phyloP scores from a whole-genome alignment of 35 echinoderm and acorn worm genomes.

The Chiridota heheva region DNA sequence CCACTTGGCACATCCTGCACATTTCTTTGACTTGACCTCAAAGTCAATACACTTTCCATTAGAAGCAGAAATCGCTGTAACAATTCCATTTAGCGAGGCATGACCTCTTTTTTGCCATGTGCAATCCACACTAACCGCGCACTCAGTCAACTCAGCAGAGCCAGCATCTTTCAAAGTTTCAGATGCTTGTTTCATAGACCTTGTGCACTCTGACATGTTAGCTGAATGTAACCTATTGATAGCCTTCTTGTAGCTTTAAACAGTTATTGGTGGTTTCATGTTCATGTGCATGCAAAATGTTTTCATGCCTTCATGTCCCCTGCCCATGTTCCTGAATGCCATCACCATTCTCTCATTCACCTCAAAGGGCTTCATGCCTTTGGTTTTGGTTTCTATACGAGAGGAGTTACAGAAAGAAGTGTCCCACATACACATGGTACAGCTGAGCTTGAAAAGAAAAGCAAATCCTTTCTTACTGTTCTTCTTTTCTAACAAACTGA shows the following conservation, averaged over 20 bases:
- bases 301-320: slow-evolving; percentile 5
- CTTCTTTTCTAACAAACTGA: slow-evolving; percentile 6
- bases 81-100: slow-evolving; percentile 28
- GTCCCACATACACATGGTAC: neutral
- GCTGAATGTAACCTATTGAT: neutral
- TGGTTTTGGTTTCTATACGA: neutral
- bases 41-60: slow-evolving; percentile 20
- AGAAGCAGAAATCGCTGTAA: slow-evolving; percentile 16
- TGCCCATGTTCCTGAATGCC: slow-evolving; percentile 10
- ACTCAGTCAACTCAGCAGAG: too few relatives aligned
- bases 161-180: neutral
- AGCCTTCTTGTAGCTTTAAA: neutral
- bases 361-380: neutral
- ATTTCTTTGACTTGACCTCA: slow-evolving; percentile 27
- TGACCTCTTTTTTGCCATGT: slow-evolving; percentile 26
- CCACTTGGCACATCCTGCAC: neutral
- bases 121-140: neutral
- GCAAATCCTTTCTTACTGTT: neutral
- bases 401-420: neutral
- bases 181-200: neutral
- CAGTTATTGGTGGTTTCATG: slow-evolving; percentile 15
- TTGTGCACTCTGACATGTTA: neutral
- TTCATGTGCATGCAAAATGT: slow-evolving; percentile 11
- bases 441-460: neutral
- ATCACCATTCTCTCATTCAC: slow-evolving; percentile 16